Evolutionary conservation across 2,797 vertebrate genomes (phyloP).

Genomic region (Tapirus indicus): DNA sequence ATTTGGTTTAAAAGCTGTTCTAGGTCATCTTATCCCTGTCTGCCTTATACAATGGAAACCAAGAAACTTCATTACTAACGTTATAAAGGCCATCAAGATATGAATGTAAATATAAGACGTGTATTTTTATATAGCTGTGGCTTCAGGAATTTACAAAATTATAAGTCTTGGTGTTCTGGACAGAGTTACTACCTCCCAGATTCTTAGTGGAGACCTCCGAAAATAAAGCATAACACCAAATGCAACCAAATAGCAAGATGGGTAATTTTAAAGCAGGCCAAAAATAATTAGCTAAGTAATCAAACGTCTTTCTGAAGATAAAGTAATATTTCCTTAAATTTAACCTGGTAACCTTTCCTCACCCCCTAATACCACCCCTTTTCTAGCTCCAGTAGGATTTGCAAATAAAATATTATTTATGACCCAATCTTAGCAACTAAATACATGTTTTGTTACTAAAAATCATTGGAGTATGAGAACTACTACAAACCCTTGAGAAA

Average conservation of each 20-base stretch:
- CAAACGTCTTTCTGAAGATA: constrained; percentile 75
- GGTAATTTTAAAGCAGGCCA: constrained; percentile 82
- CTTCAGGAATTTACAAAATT: constrained; percentile 78
- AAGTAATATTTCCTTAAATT: constrained; percentile 79
- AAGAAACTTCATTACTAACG: neutral
- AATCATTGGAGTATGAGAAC: constrained; percentile 75
- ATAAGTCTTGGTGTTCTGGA: constrained; percentile 64
- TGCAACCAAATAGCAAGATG: constrained; percentile 76
- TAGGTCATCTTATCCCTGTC: constrained; percentile 37
- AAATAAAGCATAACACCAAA: constrained; percentile 63
- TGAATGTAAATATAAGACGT: constrained; percentile 16
- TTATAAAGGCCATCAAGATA: constrained; percentile 20
- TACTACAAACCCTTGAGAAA: constrained; percentile 52
- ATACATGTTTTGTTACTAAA: constrained; percentile 80
- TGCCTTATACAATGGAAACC: constrained; percentile 36
- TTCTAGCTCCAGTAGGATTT: constrained; percentile 77
- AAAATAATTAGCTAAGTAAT: constrained; percentile 81
- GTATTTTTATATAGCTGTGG: constrained; percentile 44
- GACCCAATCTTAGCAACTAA: constrained; percentile 79
- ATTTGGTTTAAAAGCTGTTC: constrained; percentile 65
- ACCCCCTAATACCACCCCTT: constrained; percentile 56
- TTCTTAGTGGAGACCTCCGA: constrained; percentile 75
- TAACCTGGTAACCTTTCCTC: constrained; percentile 47
- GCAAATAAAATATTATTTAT: constrained; percentile 81
- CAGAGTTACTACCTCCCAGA: constrained; percentile 65